Base-by-base conservation (phyloP, 2,113 vertebrate genomes). In the Antigone vipio region DNA sequence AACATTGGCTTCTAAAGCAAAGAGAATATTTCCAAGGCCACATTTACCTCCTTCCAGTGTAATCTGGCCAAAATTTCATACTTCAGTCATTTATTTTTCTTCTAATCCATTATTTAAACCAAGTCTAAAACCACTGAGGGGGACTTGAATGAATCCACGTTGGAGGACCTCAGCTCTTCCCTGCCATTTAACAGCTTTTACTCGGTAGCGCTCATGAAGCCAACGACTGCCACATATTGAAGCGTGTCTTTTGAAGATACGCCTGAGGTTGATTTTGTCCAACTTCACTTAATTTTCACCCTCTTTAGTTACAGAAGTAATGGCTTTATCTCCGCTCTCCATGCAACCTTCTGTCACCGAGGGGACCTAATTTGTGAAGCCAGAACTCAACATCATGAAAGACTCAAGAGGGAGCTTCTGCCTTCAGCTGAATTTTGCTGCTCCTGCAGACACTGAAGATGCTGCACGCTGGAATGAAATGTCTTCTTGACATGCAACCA, bases 11-110 rank as follows among this genome's bases (percentile, higher is more conserved):
- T 40, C 47, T 9, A 47, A 81, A 91, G 63, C 38, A 1, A 77
- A 76, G 53, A 74, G 63, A 59, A 11, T 56, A 91, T 94, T 94
- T 69, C 73, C 77, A 27, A 74, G 92, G 95, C 50, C 59, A 60
- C 27, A 12, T 38, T 64, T 85, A 60, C 45, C 50, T 88, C 87
- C 64, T 92, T 71, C 90, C 91, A 45, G 63, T 0, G 27, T 76
- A 89, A 89, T 81, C 94, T 92, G 89, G 75, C 85, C 88, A 68
- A 83, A 87, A 60, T 56, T 17, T 85, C 85, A 76, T 63, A 89
- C 75, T 60, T 42, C 3, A 58, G 80, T 62, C 4, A 27, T 52
- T 85, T 50, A 8, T 73, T 92, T 93, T 82, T 47, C 92, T 63
- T n/a, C 63, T 60, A 85, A 78, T 45, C 53, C 67, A 24, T 35